phyloP scores from a whole-genome alignment of 2,888 invertebrate species.

The Reticulitermes lucifugus region DNA sequence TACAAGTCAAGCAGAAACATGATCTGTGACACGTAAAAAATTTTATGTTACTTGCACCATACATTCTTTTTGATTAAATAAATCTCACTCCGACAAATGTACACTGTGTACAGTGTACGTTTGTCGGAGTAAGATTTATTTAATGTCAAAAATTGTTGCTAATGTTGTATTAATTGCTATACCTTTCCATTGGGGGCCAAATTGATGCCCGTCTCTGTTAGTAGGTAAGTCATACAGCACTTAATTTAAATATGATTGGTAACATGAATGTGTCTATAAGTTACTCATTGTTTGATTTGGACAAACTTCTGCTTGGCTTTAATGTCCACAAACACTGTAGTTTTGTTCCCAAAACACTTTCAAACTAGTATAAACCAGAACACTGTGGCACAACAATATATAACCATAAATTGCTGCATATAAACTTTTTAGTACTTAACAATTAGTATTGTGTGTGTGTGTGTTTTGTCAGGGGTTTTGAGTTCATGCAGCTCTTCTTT shows the following conservation, averaged over 20 bases:
- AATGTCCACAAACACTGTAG: neutral
- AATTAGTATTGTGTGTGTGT: neutral
- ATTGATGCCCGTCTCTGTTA: constrained; percentile 36
- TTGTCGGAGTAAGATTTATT: no score
- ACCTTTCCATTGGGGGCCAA: constrained; percentile 44
- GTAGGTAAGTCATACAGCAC: constrained; percentile 41
- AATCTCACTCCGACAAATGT: no score
- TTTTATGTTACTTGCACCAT: no score
- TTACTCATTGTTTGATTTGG: neutral
- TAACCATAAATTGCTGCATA: constrained; percentile 3
- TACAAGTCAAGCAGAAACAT: constrained; percentile 21
- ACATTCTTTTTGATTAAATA: no score
- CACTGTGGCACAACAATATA: neutral
- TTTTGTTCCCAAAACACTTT: neutral
- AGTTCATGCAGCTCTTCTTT: no score
- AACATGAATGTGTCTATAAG: neutral
- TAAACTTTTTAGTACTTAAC: neutral
- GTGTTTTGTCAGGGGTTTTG: no score
- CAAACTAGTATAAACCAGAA: neutral
- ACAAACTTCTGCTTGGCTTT: constrained; percentile 27
- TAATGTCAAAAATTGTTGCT: constrained; percentile 21
- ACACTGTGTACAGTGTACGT: no score
- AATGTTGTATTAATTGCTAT: neutral
- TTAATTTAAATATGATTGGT: neutral
- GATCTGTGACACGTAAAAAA: neutral